Conservation (phyloP, 2,113 vertebrate genomes). For the Parus major region DNA sequence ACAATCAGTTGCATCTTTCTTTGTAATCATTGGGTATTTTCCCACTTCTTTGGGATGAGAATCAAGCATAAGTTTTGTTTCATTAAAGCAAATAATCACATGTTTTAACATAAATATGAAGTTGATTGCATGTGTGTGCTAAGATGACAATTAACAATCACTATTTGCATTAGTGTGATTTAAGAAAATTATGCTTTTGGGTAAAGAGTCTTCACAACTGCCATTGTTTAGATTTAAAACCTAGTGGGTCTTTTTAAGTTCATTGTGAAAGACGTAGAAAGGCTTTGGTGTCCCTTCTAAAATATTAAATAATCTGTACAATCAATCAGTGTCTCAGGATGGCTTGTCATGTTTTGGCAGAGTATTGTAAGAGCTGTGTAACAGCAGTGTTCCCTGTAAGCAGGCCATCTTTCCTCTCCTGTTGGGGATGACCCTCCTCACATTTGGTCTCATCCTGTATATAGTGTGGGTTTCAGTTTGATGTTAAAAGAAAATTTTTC, state of each 20-base stretch:
- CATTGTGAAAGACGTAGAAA: neutral
- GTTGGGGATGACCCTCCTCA: neutral
- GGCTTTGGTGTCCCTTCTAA: neutral
- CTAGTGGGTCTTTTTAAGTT: neutral
- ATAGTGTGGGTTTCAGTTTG: neutral
- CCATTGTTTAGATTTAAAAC: neutral
- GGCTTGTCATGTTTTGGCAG: neutral
- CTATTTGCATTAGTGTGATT: neutral
- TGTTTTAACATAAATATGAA: neutral
- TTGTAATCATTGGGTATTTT: neutral
- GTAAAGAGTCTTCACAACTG: neutral
- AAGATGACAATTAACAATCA: neutral
- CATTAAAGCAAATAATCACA: neutral
- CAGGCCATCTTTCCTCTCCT: neutral
- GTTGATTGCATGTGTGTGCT: neutral
- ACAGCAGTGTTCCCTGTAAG: neutral
- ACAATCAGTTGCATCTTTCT: neutral
- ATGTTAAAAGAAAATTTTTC: neutral
- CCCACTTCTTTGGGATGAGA: neutral
- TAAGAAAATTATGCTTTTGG: neutral
- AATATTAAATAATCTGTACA: neutral
- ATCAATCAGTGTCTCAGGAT: neutral
- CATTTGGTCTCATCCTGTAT: neutral
- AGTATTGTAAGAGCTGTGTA: neutral
- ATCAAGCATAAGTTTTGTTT: neutral